Evolutionary conservation across 2,797 vertebrate genomes (phyloP).

Genomic region (Nannoperca obscura): DNA sequence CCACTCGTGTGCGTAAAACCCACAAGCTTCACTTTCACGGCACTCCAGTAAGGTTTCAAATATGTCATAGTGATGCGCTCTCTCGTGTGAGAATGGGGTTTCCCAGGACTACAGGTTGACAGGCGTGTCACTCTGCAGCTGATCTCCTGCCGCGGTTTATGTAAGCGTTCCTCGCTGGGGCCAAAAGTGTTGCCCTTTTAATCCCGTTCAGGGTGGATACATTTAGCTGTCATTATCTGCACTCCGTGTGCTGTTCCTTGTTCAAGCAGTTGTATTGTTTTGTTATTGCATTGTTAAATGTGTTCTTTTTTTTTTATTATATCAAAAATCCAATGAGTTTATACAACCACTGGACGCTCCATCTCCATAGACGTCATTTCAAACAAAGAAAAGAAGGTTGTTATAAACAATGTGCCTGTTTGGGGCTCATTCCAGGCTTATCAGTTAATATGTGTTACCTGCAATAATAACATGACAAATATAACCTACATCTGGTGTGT

Average conservation of each 20-base stretch:
- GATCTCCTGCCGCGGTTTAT: slow-evolving; percentile 38
- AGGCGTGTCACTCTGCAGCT: slow-evolving; percentile 2
- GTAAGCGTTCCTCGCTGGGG: slow-evolving; percentile 37
- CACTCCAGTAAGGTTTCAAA: background rate
- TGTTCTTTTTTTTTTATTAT: background rate
- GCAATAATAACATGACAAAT: background rate
- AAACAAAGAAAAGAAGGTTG: background rate
- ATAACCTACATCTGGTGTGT: background rate
- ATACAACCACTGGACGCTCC: background rate
- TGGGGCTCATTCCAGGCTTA: background rate
- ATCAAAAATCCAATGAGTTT: background rate
- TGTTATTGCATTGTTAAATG: no score
- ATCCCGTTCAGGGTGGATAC: slow-evolving; percentile 43
- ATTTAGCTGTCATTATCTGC: slow-evolving; percentile 39
- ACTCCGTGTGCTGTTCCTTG: background rate
- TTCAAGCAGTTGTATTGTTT: background rate
- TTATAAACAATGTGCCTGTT: background rate
- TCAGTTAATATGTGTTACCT: background rate
- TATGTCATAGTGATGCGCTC: background rate
- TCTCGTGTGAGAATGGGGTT: background rate
- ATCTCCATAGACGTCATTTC: background rate
- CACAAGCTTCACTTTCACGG: no score
- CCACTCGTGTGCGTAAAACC: background rate
- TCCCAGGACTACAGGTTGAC: background rate
- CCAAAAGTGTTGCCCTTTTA: slow-evolving; percentile 44